These are phyloP conservation scores for Colletes latitarsis DNA, from an alignment of 1,140 invertebrate species.

Conservation along the genomic window DNA sequence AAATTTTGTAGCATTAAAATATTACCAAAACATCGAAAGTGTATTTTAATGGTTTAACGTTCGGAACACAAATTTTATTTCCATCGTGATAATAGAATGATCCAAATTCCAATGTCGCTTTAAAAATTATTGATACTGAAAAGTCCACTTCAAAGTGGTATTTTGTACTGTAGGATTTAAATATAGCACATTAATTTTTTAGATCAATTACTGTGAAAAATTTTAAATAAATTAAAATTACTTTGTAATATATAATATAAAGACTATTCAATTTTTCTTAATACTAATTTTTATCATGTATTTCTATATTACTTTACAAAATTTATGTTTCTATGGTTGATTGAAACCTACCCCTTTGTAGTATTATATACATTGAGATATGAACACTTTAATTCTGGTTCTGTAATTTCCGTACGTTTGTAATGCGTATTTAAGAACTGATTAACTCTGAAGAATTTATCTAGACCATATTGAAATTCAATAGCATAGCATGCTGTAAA, in stretches of 20 bases:
- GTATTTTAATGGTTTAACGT: too few relatives aligned
- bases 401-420: background rate
- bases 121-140: background rate
- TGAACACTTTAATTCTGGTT: slow-evolving; percentile 14
- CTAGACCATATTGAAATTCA: background rate
- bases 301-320: background rate
- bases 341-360: background rate
- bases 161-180: background rate
- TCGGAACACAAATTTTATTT: background rate
- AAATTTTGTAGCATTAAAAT: slow-evolving; percentile 13
- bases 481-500: slow-evolving; percentile 38
- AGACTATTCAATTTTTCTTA: background rate
- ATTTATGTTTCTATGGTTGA: background rate
- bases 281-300: background rate
- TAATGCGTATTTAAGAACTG: slow-evolving; percentile 23
- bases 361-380: background rate
- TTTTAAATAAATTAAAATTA: background rate
- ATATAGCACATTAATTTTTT: background rate
- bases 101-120: background rate
- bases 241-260: background rate
- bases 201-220: background rate
- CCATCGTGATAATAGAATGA: background rate
- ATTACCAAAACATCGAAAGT: slow-evolving; percentile 27
- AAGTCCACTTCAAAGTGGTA: background rate
- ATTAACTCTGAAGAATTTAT: background rate